Conservation (phyloP, 2,797 vertebrate genomes). For the Dendrocincla fuliginosa region DNA sequence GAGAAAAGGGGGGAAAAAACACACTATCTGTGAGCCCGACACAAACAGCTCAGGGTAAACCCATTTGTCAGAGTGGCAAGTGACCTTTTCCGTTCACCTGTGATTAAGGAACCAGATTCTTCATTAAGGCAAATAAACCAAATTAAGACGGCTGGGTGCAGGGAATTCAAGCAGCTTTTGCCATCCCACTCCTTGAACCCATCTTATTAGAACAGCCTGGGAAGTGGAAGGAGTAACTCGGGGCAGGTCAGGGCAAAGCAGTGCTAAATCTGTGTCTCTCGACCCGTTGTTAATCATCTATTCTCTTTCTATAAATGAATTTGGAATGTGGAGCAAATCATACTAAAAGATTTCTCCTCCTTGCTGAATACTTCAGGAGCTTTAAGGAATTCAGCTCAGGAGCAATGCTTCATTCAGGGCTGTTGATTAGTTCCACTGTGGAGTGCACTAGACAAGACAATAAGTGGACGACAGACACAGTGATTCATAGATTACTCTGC, state of each 20-base stretch:
- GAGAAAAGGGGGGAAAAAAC: not conserved
- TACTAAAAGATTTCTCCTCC: conserved; percentile 80
- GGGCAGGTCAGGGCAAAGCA: conserved; percentile 65
- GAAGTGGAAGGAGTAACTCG: conserved; percentile 55
- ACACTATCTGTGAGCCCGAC: not conserved
- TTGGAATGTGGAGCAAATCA: conserved; percentile 84
- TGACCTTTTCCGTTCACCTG: conserved; percentile 45
- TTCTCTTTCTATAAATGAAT: conserved; percentile 82
- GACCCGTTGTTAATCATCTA: conserved; percentile 78
- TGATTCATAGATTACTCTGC: conserved; percentile 85
- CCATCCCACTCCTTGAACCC: conserved; percentile 68
- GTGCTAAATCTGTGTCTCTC: conserved; percentile 57
- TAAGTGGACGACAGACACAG: conserved; percentile 81
- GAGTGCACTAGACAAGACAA: conserved; percentile 85
- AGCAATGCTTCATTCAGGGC: conserved; percentile 77
- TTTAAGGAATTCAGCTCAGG: conserved; percentile 82
- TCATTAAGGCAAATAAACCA: conserved; percentile 61
- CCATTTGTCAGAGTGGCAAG: conserved; percentile 42
- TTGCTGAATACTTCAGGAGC: conserved; percentile 81
- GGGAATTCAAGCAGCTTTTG: conserved; percentile 47
- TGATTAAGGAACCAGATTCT: conserved; percentile 53
- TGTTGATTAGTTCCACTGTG: conserved; percentile 78
- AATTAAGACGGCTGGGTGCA: conserved; percentile 28
- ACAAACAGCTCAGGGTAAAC: conserved; percentile 39
- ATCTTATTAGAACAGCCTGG: conserved; percentile 60